Base-by-base conservation (phyloP, 2,888 invertebrate species). In the Tipula confusa region DNA sequence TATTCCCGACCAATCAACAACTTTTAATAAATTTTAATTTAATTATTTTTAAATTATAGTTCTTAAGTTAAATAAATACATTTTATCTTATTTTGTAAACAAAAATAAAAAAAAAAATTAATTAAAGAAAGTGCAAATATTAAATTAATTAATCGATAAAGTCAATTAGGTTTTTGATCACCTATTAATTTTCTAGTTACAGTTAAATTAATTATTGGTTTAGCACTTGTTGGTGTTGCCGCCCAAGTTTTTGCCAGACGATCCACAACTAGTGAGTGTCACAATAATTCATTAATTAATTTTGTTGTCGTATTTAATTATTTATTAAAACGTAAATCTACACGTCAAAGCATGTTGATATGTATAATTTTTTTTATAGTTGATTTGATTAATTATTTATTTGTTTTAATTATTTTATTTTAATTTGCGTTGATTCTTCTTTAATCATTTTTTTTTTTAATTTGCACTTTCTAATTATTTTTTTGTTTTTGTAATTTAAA, bases 181-280 rank as follows among this genome's bases (percentile, higher is more conserved):
- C 64, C 24, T 64, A 64, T 64, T 64, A n/a, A 64, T 64, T 64
- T 64, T 64, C 64, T 94, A 96, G 96, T 95, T 93, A 94, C 94
- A 91, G 93, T 95, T 91, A 96, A 95, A 92, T 92, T 96, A 91
- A 93, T 93, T 90, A 94, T 96, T 90, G 96, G 96, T 89, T 92
- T 94, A 90, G 95, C 95, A 88, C 93, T 96, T 89, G 93, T 95
- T 90, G 92, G 94, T 89, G 95, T 95, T 89, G 96, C 96, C 88
- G 95, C 95, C 91, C 93, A 95, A 90, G 95, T 96, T 89, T 93
- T 96, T 90, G 93, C 95, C 90, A 94, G 94, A 91, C 93, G 93
- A 90, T 92, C 92, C 91, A 92, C 93, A 89, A 92, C 93, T 88
- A 89, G 90, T 90, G 86, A 86, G 86, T 86, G 80, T 80, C 31